Conservation (phyloP, 2,888 invertebrate species). For the Tanypteryx hageni region DNA sequence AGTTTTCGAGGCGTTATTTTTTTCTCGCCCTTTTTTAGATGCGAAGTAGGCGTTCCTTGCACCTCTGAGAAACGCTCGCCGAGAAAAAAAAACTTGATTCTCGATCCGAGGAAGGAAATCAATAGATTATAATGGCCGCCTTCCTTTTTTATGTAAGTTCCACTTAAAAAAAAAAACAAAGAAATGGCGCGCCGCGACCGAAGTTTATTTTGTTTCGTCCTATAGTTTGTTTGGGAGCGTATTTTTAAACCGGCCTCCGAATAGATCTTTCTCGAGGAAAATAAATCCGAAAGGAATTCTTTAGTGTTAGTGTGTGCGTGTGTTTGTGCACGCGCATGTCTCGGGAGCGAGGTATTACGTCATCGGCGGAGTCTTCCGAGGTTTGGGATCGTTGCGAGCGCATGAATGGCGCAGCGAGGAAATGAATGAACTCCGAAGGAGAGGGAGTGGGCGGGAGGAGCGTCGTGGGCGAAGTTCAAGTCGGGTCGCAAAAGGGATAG, state of each 20-base stretch:
- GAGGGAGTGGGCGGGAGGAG: background rate
- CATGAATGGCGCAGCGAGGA: background rate
- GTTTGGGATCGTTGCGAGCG: background rate
- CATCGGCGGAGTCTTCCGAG: background rate
- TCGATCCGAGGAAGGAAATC: no score
- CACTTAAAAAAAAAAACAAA: background rate
- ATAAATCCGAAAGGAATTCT: conserved; percentile 13
- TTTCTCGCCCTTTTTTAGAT: no score
- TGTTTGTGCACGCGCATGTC: background rate
- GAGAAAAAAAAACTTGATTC: no score
- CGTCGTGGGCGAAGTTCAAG: background rate
- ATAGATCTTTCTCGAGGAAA: background rate
- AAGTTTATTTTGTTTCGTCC: background rate
- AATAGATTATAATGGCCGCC: no score
- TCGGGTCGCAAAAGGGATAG: no score
- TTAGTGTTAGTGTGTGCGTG: background rate
- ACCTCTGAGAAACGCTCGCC: no score
- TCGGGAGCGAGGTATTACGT: background rate
- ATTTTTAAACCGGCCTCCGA: background rate
- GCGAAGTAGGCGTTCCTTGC: no score
- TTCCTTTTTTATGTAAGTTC: no score
- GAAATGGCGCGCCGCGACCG: background rate
- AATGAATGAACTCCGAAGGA: background rate
- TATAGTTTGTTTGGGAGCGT: background rate
- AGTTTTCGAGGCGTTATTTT: no score